Base-by-base conservation (phyloP, 2,888 invertebrate genomes). In the Tinea trinotella region DNA sequence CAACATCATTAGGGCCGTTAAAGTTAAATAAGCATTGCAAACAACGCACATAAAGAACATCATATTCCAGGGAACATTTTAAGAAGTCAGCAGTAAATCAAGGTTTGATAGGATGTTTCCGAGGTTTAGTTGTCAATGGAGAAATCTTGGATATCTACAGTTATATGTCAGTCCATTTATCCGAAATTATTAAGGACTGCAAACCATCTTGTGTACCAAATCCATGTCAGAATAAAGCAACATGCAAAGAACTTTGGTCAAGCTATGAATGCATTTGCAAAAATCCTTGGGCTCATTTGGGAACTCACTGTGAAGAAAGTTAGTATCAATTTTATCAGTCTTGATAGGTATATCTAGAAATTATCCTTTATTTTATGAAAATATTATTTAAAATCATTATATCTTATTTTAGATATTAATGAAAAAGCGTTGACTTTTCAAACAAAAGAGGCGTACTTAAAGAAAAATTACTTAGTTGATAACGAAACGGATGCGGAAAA, bases 201-300 rank as follows among this genome's bases (percentile, higher is more conserved):
- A 95, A 94, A 68, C 96, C 97, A 0, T 96, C 96, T 0, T 98
- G 98, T 76, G 95, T 95, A 59, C 96, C 96, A 0, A 96, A 96
- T 70, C 97, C 97, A 6, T 98, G 97, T 71, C 92, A 93, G 73
- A 97, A 98, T 71, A 95, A 92, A 48, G 97, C 96, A 0, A 90
- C 90, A 59, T 98, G 95, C 70, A 95, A 95, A 64, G 96, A 97
- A 71, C 83, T 94, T 0, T 97, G 97, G 97, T 96, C 95, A 57
- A 92, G 93, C 22, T 97, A 96, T 64, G 93, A 94, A 66, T 98
- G 98, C 72, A 92, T 94, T 60, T 98, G 98, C 79, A 92, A 92
- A 61, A 97, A 97, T 76, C 91, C 91, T 36, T 95, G 96, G 94
- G 96, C 97, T 0, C 97, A 97, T 76, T 90, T 93, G 58, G 98